Percentiles rank a stretch among this genome's conserved stretches.
Conservation (phyloP, 2,888 invertebrate genomes). For the Conchocele bisecta region DNA sequence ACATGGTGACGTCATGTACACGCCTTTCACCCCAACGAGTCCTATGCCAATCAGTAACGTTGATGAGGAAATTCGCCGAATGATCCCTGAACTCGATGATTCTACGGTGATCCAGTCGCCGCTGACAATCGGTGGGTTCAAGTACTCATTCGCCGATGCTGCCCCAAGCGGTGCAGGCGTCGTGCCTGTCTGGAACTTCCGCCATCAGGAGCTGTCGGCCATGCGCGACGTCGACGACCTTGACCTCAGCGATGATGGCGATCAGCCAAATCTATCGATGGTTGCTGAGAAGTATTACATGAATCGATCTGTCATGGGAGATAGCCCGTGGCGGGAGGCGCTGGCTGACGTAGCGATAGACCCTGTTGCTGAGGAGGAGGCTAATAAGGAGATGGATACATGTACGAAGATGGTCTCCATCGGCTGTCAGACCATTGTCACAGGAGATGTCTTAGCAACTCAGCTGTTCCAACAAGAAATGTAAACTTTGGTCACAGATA, state of each 20-base stretch:
- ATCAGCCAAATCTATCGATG: slow-evolving; percentile 76
- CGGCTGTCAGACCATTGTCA: slow-evolving; percentile 82
- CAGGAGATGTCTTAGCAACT: slow-evolving; percentile 82
- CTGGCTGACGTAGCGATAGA: slow-evolving; percentile 16
- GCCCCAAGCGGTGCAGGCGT: slow-evolving; percentile 81
- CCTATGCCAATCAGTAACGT: slow-evolving; percentile 76
- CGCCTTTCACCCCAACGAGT: slow-evolving; percentile 56
- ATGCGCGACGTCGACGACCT: slow-evolving; percentile 77
- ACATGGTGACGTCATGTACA: slow-evolving; percentile 58
- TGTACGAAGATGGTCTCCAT: slow-evolving; percentile 65
- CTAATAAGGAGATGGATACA: slow-evolving; percentile 5
- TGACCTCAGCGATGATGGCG: slow-evolving; percentile 73
- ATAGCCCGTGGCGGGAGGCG: slow-evolving; percentile 64
- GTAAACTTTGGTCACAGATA: too few relatives aligned
- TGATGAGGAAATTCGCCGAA: slow-evolving; percentile 79
- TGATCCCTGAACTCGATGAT: slow-evolving; percentile 78
- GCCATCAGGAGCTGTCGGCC: slow-evolving; percentile 74
- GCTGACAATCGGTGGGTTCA: slow-evolving; percentile 72
- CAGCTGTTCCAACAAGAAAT: slow-evolving; percentile 82
- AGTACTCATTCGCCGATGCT: slow-evolving; percentile 78
- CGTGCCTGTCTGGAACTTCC: slow-evolving; percentile 81
- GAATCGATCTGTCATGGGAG: slow-evolving; percentile 79
- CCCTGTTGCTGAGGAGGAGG: background rate
- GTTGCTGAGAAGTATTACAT: slow-evolving; percentile 81
- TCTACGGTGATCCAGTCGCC: slow-evolving; percentile 68